Base-by-base conservation (phyloP, 2,797 vertebrate species). In the Triplophysa bombifrons region DNA sequence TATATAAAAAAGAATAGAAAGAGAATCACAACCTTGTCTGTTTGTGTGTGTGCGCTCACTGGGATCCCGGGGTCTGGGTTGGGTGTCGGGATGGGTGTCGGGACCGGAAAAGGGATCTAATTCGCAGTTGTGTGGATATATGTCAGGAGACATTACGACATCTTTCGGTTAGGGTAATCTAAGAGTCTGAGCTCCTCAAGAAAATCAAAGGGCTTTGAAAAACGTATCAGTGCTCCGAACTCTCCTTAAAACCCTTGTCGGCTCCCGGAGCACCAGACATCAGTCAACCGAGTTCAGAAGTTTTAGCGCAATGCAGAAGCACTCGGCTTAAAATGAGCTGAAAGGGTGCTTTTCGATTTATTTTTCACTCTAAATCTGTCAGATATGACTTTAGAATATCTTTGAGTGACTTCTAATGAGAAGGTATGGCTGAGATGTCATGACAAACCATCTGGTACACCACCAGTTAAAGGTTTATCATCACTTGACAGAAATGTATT, bases 111-210 rank as follows among this genome's bases (percentile, higher is more conserved):
- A 48, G 65, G 51, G 72, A 76, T 89, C 78, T 78, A 85, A 86
- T 84, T 90, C 87, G 86, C 83, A 90, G 90, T 88, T 38, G 84
- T 86, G 82, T 82, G 86, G 85, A 91, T 91, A 89, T 87, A 85
- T 87, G 91, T 90, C 92, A 91, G 86, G 89, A 91, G 65, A 91
- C 91, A 91, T 92, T 88, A 92, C 82, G 83, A 76, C 84, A 88
- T 89, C 87, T 84, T 85, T 87, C 90, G 88, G 65, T 81, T 85
- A 87, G 77, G 65, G 38, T 91, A 91, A 92, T 92, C 88, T 89
- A 79, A 55, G 70, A 83, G 84, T 87, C 85, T 38, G 83, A 82
- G 77, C 82, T 82, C 84, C 74, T 34, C 80, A 72, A 84, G 25
- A 71, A 88, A 86, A 83, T 80, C 79, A 81, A 84, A 85, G 74